phyloP scores from a whole-genome alignment of 2,888 invertebrate species.

The Drosophila vallismaia region DNA sequence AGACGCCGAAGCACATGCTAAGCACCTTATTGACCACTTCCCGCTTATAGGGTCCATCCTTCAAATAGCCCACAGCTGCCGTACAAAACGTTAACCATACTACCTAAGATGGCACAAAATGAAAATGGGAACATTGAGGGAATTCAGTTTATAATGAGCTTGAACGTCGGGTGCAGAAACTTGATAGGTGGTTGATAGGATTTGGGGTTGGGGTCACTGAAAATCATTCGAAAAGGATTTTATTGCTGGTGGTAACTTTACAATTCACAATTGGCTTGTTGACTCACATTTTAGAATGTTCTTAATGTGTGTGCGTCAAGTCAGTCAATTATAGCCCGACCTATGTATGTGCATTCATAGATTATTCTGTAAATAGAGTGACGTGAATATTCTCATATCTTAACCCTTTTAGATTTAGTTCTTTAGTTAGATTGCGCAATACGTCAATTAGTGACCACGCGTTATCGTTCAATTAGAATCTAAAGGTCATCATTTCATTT shows the following conservation, averaged over 20 bases:
- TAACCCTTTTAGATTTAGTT: neutral
- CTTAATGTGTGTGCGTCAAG: constrained; percentile 8
- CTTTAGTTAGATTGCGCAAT: neutral
- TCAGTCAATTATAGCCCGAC: constrained; percentile 7
- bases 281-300: constrained; percentile 10
- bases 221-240: neutral
- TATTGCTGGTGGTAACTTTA: neutral
- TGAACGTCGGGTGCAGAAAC: constrained; percentile 2
- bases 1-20: constrained; percentile 95
- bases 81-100: constrained; percentile 94
- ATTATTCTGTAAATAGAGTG: constrained; percentile 16
- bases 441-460: neutral
- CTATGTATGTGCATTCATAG: constrained; percentile 9
- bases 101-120: constrained; percentile 86
- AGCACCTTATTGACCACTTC: constrained; percentile 91
- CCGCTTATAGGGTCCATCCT: constrained; percentile 91
- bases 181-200: neutral
- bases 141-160: constrained; percentile 11
- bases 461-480: constrained; percentile 1
- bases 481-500: constrained; percentile 15
- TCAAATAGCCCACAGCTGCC: constrained; percentile 92
- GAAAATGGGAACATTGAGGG: constrained; percentile 46
- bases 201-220: neutral
- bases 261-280: neutral
- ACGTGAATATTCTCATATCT: constrained; percentile 1